phyloP scores from a whole-genome alignment of 1,140 invertebrate genomes.

The Metaphire vulgaris region DNA sequence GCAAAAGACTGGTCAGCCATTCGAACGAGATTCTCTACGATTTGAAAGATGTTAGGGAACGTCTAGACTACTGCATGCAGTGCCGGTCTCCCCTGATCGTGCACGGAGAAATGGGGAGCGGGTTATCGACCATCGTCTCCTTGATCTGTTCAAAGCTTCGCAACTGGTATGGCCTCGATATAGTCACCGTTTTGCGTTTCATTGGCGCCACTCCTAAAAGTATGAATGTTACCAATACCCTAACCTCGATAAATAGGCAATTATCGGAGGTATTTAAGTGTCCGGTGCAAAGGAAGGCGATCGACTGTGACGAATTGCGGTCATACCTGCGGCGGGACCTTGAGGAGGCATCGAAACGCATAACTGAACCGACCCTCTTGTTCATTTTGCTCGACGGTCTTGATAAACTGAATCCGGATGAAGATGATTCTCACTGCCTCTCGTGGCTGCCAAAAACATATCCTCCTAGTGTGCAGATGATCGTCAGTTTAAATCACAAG shows the following conservation, averaged over 20 bases:
- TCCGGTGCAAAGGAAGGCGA: background rate
- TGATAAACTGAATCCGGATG: background rate
- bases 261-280: background rate
- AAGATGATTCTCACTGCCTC: background rate
- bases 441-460: background rate
- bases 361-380: background rate
- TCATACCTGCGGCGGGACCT: background rate
- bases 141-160: background rate
- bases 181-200: background rate
- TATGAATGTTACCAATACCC: background rate
- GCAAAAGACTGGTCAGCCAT: background rate
- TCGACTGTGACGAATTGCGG: background rate
- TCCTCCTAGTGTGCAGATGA: background rate
- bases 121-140: background rate
- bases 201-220: background rate
- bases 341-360: background rate
- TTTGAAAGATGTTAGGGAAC: background rate
- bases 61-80: background rate
- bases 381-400: background rate
- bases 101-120: background rate
- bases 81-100: background rate
- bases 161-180: background rate
- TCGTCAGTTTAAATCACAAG: background rate
- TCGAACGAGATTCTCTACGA: background rate
- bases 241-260: background rate